Percentiles rank a stretch among this genome's conserved stretches.
phyloP scores from a whole-genome alignment of 2,797 vertebrate genomes.

The Manis crassicaudata region DNA sequence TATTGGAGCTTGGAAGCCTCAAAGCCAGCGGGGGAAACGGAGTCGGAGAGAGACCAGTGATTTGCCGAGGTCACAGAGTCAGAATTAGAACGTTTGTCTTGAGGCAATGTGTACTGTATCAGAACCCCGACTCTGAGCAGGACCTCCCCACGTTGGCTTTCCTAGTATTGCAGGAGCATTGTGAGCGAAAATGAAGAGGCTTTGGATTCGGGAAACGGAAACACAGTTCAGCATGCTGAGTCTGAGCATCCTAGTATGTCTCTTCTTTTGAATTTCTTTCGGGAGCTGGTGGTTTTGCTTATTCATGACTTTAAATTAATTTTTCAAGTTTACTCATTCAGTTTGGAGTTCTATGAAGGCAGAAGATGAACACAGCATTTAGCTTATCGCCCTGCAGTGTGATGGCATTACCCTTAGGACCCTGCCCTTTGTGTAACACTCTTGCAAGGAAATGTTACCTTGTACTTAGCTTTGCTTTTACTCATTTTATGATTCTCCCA shows the following conservation, averaged over 20 bases:
- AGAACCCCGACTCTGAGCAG: neutral
- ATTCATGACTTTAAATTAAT: slow-evolving; percentile 1
- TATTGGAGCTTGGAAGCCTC: neutral
- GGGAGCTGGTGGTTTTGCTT: neutral
- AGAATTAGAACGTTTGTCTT: neutral
- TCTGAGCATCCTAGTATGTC: neutral
- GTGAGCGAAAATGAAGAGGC: neutral
- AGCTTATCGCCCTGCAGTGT: slow-evolving; percentile 63
- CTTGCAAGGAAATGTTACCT: slow-evolving; percentile 33
- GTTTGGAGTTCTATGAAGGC: slow-evolving; percentile 43
- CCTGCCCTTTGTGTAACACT: neutral
- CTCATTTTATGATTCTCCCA: neutral
- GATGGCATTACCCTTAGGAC: neutral
- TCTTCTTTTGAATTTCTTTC: neutral
- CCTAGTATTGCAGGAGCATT: neutral
- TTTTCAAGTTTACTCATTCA: slow-evolving; percentile 45
- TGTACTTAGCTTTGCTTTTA: neutral
- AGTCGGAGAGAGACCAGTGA: neutral
- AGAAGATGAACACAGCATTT: slow-evolving; percentile 73
- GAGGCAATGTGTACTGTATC: neutral
- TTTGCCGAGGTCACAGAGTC: neutral
- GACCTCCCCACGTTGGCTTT: neutral
- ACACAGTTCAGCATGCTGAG: neutral
- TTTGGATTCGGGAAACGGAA: neutral
- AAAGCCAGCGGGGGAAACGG: neutral